Evolutionary conservation across 2,888 invertebrate species (phyloP).

Genomic region (Platycheirus rosarum): DNA sequence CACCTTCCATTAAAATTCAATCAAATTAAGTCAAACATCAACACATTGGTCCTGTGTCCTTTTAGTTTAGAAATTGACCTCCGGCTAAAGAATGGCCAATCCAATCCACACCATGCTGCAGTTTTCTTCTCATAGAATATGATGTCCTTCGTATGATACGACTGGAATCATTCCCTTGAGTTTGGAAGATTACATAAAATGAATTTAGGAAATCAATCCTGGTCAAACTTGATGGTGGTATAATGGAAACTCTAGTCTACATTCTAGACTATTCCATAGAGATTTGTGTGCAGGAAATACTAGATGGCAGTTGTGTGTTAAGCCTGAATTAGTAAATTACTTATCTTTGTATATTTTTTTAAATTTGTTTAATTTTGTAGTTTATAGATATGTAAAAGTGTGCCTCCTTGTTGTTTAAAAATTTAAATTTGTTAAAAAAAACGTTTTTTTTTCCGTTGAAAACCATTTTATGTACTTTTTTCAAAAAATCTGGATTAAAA

Average conservation of each 20-base stretch:
- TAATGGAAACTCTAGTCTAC: constrained; percentile 18
- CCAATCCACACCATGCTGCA: not conserved
- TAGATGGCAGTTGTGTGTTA: too few relatives aligned
- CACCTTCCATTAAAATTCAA: constrained; percentile 18
- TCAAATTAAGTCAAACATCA: constrained; percentile 17
- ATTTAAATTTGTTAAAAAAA: too few relatives aligned
- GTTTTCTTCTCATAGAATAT: not conserved
- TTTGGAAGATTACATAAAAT: not conserved
- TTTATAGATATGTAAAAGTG: too few relatives aligned
- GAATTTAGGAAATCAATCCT: constrained; percentile 8
- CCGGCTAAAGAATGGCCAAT: constrained; percentile 16
- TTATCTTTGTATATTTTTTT: too few relatives aligned
- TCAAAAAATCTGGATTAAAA: too few relatives aligned
- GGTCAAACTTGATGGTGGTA: constrained; percentile 2
- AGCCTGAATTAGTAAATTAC: too few relatives aligned
- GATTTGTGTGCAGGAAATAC: too few relatives aligned
- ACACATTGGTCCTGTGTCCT: not conserved
- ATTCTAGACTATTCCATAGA: too few relatives aligned
- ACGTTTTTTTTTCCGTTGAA: too few relatives aligned
- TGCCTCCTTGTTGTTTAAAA: too few relatives aligned
- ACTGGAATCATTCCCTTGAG: not conserved
- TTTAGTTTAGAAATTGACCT: constrained; percentile 9
- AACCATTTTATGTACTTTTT: too few relatives aligned
- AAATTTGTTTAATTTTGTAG: too few relatives aligned
- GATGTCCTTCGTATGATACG: not conserved